These are phyloP conservation scores for Drosophila niveifrons DNA, from an alignment of 2,888 invertebrate genomes.

Conservation along the genomic window DNA sequence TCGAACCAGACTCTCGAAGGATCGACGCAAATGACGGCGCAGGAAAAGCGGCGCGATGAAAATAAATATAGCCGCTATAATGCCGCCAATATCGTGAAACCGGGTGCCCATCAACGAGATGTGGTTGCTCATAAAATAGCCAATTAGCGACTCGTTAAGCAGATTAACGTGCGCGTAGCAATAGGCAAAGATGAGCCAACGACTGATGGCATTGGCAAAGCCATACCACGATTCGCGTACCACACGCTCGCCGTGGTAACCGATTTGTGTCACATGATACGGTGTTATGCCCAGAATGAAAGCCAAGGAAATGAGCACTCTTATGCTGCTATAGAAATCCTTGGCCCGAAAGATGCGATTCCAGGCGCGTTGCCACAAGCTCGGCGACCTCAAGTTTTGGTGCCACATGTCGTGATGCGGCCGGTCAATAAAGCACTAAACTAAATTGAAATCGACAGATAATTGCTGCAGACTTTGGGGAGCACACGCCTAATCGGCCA, in stretches of 20 bases:
- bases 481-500: conserved; percentile 28
- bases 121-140: conserved; percentile 61
- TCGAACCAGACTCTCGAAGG: conserved; percentile 37
- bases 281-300: conserved; percentile 63
- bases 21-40: conserved; percentile 42
- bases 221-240: conserved; percentile 59
- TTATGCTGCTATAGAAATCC: conserved; percentile 60
- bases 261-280: conserved; percentile 38
- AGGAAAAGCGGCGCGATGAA: conserved; percentile 61
- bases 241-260: conserved; percentile 13
- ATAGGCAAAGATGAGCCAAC: conserved; percentile 65
- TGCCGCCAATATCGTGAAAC: conserved; percentile 53
- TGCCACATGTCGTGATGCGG: conserved; percentile 37
- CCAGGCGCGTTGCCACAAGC: conserved; percentile 22
- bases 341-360: conserved; percentile 33
- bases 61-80: conserved; percentile 43
- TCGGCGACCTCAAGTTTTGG: conserved; percentile 6
- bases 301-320: conserved; percentile 42
- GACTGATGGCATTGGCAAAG: conserved; percentile 62
- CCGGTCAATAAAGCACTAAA: conserved; percentile 25
- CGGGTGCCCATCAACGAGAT: conserved; percentile 52
- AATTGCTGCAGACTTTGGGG: conserved; percentile 23
- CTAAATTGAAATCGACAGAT: conserved; percentile 17
- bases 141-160: conserved; percentile 62
- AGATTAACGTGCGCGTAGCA: conserved; percentile 48